A percentile compares a stretch with the other conserved stretches of the same genome.
Conservation (phyloP, 2,888 invertebrate genomes). For the Torymus auratus region DNA sequence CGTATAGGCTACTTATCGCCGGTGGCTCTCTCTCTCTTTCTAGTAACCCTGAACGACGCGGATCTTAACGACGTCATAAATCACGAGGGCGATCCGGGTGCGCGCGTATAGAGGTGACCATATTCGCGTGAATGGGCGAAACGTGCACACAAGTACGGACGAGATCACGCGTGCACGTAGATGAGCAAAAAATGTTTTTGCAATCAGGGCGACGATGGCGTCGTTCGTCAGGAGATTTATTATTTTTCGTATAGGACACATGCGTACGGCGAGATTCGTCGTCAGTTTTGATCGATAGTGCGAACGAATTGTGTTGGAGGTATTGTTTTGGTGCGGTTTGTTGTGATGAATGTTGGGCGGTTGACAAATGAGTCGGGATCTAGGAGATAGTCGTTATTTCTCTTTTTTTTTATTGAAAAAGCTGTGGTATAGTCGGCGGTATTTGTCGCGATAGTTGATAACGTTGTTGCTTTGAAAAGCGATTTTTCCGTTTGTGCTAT, state of each 20-base stretch:
- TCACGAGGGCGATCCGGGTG: conserved; percentile 47
- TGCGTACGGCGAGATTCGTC: no score
- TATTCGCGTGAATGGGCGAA: neutral
- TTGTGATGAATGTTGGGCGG: no score
- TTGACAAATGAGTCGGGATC: no score
- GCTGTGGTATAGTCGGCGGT: no score
- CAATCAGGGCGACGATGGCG: conserved; percentile 2
- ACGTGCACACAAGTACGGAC: no score
- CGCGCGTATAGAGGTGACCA: neutral
- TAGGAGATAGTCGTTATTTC: neutral
- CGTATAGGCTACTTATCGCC: neutral
- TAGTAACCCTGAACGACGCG: conserved; percentile 34
- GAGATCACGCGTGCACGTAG: no score
- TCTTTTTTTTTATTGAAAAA: neutral
- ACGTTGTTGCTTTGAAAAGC: no score
- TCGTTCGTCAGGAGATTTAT: conserved; percentile 14
- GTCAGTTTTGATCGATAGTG: no score
- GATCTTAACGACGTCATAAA: conserved; percentile 62
- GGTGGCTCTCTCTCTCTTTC: neutral
- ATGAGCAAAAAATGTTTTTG: conserved; percentile 9
- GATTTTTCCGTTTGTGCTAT: no score
- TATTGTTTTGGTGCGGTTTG: no score
- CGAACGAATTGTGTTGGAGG: no score
- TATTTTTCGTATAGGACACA: neutral
- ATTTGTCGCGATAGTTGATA: no score